These are phyloP conservation scores for Rhegmatorhina hoffmannsi DNA, from an alignment of 2,113 vertebrate species.

Conservation along the genomic window DNA sequence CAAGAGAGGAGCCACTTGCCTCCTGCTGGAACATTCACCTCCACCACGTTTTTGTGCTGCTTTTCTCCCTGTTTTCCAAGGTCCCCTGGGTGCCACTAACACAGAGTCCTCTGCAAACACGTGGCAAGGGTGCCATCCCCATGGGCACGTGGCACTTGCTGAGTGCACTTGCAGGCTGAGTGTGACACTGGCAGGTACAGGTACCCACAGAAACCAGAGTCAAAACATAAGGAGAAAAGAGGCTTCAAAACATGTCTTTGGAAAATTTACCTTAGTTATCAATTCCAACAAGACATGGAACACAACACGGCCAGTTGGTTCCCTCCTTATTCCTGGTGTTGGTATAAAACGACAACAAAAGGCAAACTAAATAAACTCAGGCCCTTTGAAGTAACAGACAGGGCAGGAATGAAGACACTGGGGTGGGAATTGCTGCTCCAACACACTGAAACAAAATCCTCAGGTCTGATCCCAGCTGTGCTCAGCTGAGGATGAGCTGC, in stretches of 20 bases:
- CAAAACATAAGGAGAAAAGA: not conserved
- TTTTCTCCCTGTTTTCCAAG: conserved; percentile 10
- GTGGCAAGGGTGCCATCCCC: not conserved
- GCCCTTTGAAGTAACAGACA: not conserved
- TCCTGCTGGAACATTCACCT: not conserved
- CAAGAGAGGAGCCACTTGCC: not conserved
- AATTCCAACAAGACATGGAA: not conserved
- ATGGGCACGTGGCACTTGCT: not conserved
- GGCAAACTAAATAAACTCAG: not conserved
- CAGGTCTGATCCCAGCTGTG: not conserved
- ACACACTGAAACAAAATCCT: not conserved
- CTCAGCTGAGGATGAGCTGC: not conserved
- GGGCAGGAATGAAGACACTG: not conserved
- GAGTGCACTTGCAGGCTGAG: not conserved
- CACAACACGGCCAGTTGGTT: not conserved
- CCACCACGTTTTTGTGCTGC: not conserved
- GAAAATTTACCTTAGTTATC: not conserved
- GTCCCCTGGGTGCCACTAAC: not conserved
- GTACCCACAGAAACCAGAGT: not conserved
- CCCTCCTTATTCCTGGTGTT: not conserved
- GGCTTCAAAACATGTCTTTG: not conserved
- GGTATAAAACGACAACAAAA: not conserved
- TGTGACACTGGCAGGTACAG: too few relatives aligned
- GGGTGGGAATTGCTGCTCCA: not conserved
- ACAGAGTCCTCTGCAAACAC: not conserved